phyloP scores from a whole-genome alignment of 2,113 vertebrate species.

The Podarcis muralis region DNA sequence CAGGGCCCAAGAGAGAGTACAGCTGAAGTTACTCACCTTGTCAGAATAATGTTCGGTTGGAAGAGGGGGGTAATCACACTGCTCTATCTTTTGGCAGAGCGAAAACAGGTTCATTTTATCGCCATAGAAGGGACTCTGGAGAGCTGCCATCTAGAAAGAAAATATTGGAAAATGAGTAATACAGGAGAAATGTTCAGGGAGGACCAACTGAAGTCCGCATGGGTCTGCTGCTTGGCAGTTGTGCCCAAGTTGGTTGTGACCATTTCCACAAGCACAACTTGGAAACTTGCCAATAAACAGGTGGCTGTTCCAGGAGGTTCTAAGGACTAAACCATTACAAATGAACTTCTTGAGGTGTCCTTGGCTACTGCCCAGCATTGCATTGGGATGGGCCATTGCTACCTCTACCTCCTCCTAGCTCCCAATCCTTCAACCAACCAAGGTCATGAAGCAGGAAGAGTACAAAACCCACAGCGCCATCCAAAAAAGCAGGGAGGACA shows the following conservation, averaged over 20 bases:
- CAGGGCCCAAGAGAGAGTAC: background rate
- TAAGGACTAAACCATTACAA: too few species aligned
- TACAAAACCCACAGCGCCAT: too few species aligned
- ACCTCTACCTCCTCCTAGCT: too few species aligned
- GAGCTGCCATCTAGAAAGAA: constrained; percentile 82
- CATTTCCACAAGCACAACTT: too few species aligned
- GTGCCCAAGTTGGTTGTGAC: background rate
- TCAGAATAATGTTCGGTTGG: constrained; percentile 86
- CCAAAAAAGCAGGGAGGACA: too few species aligned
- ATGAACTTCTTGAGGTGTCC: too few species aligned
- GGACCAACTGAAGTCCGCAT: background rate
- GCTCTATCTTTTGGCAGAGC: constrained; percentile 89
- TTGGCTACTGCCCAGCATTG: too few species aligned
- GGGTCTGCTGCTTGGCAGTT: background rate
- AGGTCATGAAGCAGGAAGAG: too few species aligned
- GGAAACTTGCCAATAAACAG: too few species aligned
- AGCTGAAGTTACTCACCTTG: constrained; percentile 72
- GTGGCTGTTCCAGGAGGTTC: too few species aligned
- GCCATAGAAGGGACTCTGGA: constrained; percentile 88
- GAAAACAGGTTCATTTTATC: constrained; percentile 89
- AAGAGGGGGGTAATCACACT: constrained; percentile 86
- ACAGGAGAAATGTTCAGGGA: background rate
- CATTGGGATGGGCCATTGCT: too few species aligned
- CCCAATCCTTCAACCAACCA: too few species aligned
- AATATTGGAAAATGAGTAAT: rapidly evolving